Evolutionary conservation across 2,888 invertebrate species (phyloP).

Genomic region (Nomada hirtipes): DNA sequence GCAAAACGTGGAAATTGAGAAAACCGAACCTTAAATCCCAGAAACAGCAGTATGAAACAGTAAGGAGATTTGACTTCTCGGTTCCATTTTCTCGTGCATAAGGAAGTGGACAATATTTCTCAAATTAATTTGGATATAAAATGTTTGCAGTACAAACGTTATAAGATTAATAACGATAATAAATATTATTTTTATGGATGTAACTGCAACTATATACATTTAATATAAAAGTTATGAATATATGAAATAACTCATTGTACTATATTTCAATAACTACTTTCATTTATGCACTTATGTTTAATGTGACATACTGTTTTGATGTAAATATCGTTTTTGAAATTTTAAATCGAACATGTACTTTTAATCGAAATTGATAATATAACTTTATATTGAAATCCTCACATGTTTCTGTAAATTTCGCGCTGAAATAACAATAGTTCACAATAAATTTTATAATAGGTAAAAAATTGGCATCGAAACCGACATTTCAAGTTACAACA

Average conservation of each 20-base stretch:
- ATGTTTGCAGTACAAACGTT: slow-evolving; percentile 1
- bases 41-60: slow-evolving; percentile 16
- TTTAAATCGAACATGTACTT: slow-evolving; percentile 30
- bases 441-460: slow-evolving; percentile 86
- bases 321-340: slow-evolving; percentile 13
- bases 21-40: slow-evolving; percentile 58
- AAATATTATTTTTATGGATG: slow-evolving; percentile 17
- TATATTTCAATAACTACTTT: slow-evolving; percentile 3
- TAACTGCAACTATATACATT: slow-evolving; percentile 18
- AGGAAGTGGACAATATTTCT: slow-evolving; percentile 1
- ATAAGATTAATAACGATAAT: not conserved
- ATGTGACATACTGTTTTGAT: slow-evolving; percentile 4
- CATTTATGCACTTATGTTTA: slow-evolving; percentile 17
- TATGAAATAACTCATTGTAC: not conserved
- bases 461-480: slow-evolving; percentile 81
- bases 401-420: slow-evolving; percentile 6
- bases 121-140: slow-evolving; percentile 6
- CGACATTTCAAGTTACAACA: slow-evolving; percentile 71
- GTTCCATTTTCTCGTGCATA: slow-evolving; percentile 83
- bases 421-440: slow-evolving; percentile 30
- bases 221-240: slow-evolving; percentile 6
- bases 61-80: slow-evolving; percentile 86
- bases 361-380: slow-evolving; percentile 26
- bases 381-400: slow-evolving; percentile 6
- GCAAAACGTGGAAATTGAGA: slow-evolving; percentile 80